Percentiles rank a stretch among this genome's conserved stretches.
Conservation (phyloP, 2,888 invertebrate species). For the Habrosyne pyritoides region DNA sequence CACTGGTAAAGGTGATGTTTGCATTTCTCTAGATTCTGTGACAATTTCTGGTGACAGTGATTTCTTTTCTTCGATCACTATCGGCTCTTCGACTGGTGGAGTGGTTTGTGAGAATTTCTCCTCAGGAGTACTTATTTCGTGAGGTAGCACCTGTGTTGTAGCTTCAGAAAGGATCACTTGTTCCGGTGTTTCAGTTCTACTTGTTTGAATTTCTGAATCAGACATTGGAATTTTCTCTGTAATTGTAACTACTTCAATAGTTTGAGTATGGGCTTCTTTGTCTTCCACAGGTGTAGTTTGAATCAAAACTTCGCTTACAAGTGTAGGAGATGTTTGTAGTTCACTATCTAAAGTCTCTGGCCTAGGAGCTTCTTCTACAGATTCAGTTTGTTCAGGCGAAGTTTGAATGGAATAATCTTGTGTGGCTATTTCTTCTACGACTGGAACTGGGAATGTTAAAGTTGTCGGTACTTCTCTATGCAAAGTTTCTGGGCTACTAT, state of each 20-base stretch:
- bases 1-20: constrained; percentile 79
- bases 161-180: constrained; percentile 74
- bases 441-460: constrained; percentile 82
- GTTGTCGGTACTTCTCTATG: constrained; percentile 79
- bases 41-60: constrained; percentile 61
- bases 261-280: constrained; percentile 70
- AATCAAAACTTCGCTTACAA: constrained; percentile 74
- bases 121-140: constrained; percentile 61
- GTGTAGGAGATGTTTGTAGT: constrained; percentile 82
- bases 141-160: constrained; percentile 79
- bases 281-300: constrained; percentile 85
- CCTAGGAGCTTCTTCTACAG: constrained; percentile 48
- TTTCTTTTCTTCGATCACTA: constrained; percentile 41
- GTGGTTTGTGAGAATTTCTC: constrained; percentile 81
- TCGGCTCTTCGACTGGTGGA: constrained; percentile 49
- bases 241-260: constrained; percentile 55
- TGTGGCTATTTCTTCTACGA: constrained; percentile 83
- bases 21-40: constrained; percentile 77
- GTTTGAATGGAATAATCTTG: constrained; percentile 84
- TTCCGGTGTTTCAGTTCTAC: constrained; percentile 64
- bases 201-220: constrained; percentile 73
- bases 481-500: constrained; percentile 75
- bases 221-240: constrained; percentile 66
- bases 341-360: constrained; percentile 66
- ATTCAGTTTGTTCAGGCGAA: constrained; percentile 80